Conservation (phyloP, 2,113 vertebrate species). For the Noctilio leporinus region DNA sequence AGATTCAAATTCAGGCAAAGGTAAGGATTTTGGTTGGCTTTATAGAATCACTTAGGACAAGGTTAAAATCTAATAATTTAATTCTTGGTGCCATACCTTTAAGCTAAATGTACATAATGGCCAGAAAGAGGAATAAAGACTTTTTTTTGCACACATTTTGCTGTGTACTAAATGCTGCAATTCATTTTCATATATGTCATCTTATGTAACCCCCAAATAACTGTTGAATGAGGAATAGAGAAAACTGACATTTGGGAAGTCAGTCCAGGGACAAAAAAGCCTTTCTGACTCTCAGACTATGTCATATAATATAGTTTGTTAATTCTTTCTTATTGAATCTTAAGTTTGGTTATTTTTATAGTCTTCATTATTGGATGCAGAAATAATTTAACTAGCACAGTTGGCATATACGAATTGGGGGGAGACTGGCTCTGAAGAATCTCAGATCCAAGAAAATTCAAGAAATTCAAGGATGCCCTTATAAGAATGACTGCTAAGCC, state of each 20-base stretch:
- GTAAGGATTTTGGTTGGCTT: slow-evolving; percentile 70
- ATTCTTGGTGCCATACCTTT: neutral
- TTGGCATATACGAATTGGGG: neutral
- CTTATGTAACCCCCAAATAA: slow-evolving; percentile 26
- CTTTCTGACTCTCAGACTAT: neutral
- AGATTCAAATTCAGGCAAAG: slow-evolving; percentile 78
- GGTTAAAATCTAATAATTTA: neutral
- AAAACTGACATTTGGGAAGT: slow-evolving; percentile 8
- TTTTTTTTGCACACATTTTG: neutral
- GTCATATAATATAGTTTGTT: neutral
- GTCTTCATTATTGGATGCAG: neutral
- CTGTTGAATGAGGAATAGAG: neutral
- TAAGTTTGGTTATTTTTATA: slow-evolving; percentile 36
- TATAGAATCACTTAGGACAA: neutral
- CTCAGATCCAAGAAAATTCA: neutral
- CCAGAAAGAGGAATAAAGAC: neutral
- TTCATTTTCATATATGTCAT: neutral
- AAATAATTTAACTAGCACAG: neutral
- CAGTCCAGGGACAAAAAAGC: neutral
- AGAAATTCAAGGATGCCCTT: neutral
- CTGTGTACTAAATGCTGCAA: neutral
- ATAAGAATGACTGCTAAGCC: neutral
- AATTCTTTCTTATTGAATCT: neutral
- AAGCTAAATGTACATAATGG: neutral
- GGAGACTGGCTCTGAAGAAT: neutral